These are phyloP conservation scores for Hymenopus coronatus DNA, from an alignment of 2,888 invertebrate species.

Conservation along the genomic window DNA sequence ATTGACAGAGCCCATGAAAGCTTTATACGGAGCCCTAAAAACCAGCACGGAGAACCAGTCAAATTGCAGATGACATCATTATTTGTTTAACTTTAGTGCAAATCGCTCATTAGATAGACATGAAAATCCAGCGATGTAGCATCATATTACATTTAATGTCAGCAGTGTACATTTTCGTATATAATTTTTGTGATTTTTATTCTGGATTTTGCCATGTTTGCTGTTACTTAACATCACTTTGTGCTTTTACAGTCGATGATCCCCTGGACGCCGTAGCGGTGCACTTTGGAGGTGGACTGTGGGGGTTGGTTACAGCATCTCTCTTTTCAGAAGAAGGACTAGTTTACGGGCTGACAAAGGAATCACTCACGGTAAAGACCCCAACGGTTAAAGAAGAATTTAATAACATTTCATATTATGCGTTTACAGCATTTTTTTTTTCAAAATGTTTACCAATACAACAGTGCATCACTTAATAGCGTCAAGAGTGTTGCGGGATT, in stretches of 20 bases:
- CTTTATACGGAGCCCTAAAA: no score
- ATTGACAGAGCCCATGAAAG: no score
- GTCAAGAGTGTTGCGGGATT: no score
- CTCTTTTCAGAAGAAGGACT: conserved; percentile 40
- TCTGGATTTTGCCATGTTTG: not conserved
- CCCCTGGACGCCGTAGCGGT: conserved; percentile 53
- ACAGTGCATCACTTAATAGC: not conserved
- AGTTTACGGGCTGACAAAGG: conserved; percentile 19
- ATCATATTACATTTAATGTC: no score
- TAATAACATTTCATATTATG: not conserved
- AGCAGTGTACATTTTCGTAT: no score
- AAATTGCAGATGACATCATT: no score
- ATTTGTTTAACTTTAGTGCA: no score
- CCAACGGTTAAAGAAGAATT: no score
- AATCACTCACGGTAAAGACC: conserved; percentile 32
- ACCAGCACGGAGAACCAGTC: no score
- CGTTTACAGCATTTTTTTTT: not conserved
- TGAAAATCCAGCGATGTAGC: no score
- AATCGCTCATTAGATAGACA: no score
- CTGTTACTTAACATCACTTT: not conserved
- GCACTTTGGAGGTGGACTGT: conserved; percentile 52
- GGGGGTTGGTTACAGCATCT: conserved; percentile 48
- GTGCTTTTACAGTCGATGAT: conserved; percentile 46
- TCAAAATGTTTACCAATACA: not conserved
- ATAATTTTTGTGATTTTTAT: no score